phyloP scores from a whole-genome alignment of 2,113 vertebrate species.

The Oncorhynchus mykiss region DNA sequence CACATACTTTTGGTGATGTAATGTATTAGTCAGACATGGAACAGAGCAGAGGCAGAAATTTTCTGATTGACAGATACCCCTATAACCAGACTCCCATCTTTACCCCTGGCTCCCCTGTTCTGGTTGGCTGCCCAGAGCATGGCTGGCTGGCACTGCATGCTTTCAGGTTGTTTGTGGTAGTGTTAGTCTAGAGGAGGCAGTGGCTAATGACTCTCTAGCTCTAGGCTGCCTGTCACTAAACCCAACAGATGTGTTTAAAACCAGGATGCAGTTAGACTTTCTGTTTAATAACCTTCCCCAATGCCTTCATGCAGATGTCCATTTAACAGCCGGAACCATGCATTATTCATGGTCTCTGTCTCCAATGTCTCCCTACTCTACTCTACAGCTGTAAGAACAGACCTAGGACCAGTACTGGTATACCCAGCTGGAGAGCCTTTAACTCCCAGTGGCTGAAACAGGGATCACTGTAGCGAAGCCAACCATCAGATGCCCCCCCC shows the following conservation, averaged over 20 bases:
- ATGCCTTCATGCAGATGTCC: conserved; percentile 19
- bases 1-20: too few relatives aligned
- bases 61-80: conserved; percentile 28
- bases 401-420: conserved; percentile 19
- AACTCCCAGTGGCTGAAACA: too few relatives aligned
- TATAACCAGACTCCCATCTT: conserved; percentile 3
- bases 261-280: neutral
- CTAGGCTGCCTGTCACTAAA: neutral
- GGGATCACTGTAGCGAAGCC: too few relatives aligned
- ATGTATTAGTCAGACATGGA: conserved; percentile 17
- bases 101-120: neutral
- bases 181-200: neutral
- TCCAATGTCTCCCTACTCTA: conserved; percentile 8
- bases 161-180: conserved; percentile 22
- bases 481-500: neutral
- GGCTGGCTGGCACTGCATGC: neutral
- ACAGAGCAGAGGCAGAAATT: conserved; percentile 2
- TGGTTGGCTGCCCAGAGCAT: neutral
- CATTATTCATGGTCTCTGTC: conserved; percentile 20
- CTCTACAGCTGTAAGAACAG: conserved; percentile 16
- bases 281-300: conserved; percentile 3
- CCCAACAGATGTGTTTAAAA: neutral
- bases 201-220: neutral
- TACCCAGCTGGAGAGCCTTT: conserved; percentile 34
- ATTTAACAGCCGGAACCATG: conserved; percentile 23